Base-by-base conservation (phyloP, 2,113 vertebrate species). In the Lipophrys pholis region DNA sequence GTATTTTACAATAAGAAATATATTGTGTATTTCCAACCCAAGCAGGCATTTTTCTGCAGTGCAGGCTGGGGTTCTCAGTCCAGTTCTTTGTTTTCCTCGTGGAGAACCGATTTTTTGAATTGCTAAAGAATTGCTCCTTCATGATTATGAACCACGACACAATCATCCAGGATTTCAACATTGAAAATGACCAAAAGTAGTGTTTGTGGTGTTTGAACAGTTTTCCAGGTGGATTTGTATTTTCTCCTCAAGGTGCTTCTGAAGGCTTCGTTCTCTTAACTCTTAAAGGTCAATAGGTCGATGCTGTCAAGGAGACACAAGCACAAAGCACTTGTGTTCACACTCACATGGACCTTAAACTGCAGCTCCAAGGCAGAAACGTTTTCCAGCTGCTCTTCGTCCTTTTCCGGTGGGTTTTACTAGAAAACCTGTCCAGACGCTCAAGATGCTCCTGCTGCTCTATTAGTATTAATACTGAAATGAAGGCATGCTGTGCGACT, bases 401-500 rank as follows among this genome's bases (percentile, higher is more conserved):
- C 59, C n/a, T 64, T 50, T 51, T 56, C 21, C 21, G 21, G 2
- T 30, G 21, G 21, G 21, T 30, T 30, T 30, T 30, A 30, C 21
- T 30, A 4, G 53, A 72, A 51, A 15, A 63, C 9, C 73, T 67
- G 70, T 70, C 83, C 71, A 42, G 60, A 62, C 6, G 30, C 73
- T 86, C 48, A 71, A 90, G 87, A 72, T 87, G 85, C 87, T 88
- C 73, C 84, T 76, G 82, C 84, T 94, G 91, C 92, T 91, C 86
- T 73, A 7, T 82, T 88, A 90, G 87, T 86, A 69, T 92, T 89
- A 86, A 80, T 90, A 82, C 92, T 90, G 87, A 93, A 91, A 94
- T 95, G 94, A 96, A 94, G 93, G 93, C 91, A 88, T 88, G 92
- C 89, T 89, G 90, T 91, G 87, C 74, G 91, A 90, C 80, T 70